Evolutionary conservation across 1,140 invertebrate genomes (phyloP), one percentile per base, ranked within the genome.

Genomic region (Achroia grisella): DNA sequence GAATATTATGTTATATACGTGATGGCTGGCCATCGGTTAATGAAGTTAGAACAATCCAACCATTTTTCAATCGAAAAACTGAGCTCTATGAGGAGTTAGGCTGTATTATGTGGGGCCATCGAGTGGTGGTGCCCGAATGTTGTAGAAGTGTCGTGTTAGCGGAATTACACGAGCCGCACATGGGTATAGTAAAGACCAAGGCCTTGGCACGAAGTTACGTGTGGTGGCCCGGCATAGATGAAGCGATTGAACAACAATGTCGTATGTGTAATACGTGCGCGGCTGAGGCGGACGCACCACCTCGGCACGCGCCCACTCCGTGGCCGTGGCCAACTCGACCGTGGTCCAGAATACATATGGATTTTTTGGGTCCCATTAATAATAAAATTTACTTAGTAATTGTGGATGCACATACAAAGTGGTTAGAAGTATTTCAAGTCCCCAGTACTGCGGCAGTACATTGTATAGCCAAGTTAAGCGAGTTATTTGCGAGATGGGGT

Each of bases 71-170:
- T 1, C 32, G 58, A 12, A 32, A 31, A 12, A 34, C 48, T 3
- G 48, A 43, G 8, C 11, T 56, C 29, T 47, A 63, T 12, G 48
- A 56, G 10, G 52, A 56, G 23, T 45, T 48, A 1, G 53, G 42
- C 9, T 63, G 52, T 36, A 40, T 59, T 15, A 31, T 52, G 6
- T 48, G 49, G 49, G 49, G 49, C 5, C 48, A 48, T 12, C 11
- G 49, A 10, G 10, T 57, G 2, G 39, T 57, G n/a, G 71, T 88
- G 13, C 87, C 87, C 1, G n/a, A 45, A 33, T 40, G 28, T 11
- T 45, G 86, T 30, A 70, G 62, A 35, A 11, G 52, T 8, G 27
- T 57, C 39, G 56, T 88, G 8, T 44, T 88, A 4, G 39, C 78
- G 23, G 58, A 75, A 41, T 46, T 48, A 9, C 39, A 48, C 36